Conservation (phyloP, 2,113 vertebrate genomes). For the Cololabis saira region DNA sequence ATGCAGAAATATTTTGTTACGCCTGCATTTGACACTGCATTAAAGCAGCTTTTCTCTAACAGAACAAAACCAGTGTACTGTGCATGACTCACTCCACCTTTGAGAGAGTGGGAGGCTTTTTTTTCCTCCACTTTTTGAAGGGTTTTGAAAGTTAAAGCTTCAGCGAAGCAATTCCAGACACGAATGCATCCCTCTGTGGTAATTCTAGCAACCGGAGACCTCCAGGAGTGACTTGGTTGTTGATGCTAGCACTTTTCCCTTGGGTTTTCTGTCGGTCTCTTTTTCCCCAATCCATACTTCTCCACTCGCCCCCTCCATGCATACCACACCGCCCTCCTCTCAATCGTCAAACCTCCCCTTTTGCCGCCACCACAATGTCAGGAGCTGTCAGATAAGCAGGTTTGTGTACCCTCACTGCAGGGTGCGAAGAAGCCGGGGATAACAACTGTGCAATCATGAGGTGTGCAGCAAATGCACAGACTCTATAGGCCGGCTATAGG, state of each 20-base stretch:
- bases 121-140: constrained; percentile 56
- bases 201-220: constrained; percentile 73
- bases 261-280: constrained; percentile 69
- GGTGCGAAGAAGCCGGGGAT: constrained; percentile 65
- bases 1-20: constrained; percentile 24
- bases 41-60: constrained; percentile 14
- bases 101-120: constrained; percentile 48
- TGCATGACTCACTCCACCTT: constrained; percentile 51
- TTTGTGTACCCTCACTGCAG: constrained; percentile 70
- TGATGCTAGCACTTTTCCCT: constrained; percentile 76
- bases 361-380: constrained; percentile 70
- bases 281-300: constrained; percentile 62
- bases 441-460: constrained; percentile 73
- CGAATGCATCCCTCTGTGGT: constrained; percentile 70
- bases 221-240: constrained; percentile 79
- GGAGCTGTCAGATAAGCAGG: constrained; percentile 79
- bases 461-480: constrained; percentile 57
- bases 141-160: constrained; percentile 74
- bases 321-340: constrained; percentile 13
- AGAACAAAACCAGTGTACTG: constrained; percentile 16
- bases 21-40: constrained; percentile 39
- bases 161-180: constrained; percentile 70
- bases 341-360: constrained; percentile 38
- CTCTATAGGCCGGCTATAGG: constrained; percentile 46
- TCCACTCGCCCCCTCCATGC: constrained; percentile 22